Base-by-base conservation (phyloP, 2,888 invertebrate genomes). In the Bellardia pandia region DNA sequence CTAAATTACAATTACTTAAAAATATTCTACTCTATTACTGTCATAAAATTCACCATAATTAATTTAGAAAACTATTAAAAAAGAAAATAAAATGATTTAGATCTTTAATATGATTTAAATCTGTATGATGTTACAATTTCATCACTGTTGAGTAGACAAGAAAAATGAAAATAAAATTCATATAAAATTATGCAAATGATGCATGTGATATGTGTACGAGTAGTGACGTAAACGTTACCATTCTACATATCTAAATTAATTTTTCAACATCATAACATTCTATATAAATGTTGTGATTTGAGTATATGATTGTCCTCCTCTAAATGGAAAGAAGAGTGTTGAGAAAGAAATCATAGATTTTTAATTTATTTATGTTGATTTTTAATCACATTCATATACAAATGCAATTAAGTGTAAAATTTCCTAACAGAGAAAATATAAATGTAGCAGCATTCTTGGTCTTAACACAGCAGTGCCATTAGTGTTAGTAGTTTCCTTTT, bases 311-410 rank as follows among this genome's bases (percentile, higher is more conserved):
- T 3, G 45, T 23, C 23, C 23, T 23, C 23, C 23, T 23, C 23
- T 23, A 13, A 13, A 13, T 45, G 2, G n/a, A 62, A n/a, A n/a
- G 40, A 62, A n/a, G 16, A 14, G 13, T n/a, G n/a, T 6, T 1
- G 5, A 16, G n/a, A 14, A 62, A 64, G 40, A 6, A 37, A 64
- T 23, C n/a, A 66, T 14, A 45, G 37, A 42, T 66, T 45, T 69
- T 69, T 51, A 48, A 48, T 69, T 69, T 30, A 48, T 69, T 69
- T 69, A 69, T 69, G 68, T 48, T 69, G 68, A 69, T 69, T 69
- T 69, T 69, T 69, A 69, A 69, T 69, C 48, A 69, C 48, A 69
- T 69, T 69, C n/a, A 45, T 16, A 42, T 13, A 69, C 13, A 30
- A 69, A 48, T 69, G 68, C 13, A 69, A 69, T 69, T 69, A 66